A percentile compares a stretch with the other conserved stretches of the same genome.
Conservation (phyloP, 2,888 invertebrate species). For the Dynastes tityus region DNA sequence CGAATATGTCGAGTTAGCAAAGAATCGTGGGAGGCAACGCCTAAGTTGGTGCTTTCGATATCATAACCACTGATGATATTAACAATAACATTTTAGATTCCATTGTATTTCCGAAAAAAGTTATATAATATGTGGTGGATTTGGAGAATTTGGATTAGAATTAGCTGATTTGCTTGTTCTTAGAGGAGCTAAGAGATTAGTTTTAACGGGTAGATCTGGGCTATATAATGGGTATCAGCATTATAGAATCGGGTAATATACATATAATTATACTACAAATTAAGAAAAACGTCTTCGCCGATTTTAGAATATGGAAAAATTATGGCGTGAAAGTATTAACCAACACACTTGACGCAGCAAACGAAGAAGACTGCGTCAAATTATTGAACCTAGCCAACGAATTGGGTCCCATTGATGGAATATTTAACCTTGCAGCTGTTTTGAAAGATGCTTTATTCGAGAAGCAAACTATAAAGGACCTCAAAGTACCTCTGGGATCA, state of each 20-base stretch:
- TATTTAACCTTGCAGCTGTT: slow-evolving; percentile 92
- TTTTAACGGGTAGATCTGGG: slow-evolving; percentile 87
- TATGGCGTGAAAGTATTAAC: slow-evolving; percentile 81
- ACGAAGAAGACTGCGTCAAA: slow-evolving; percentile 78
- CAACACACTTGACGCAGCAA: slow-evolving; percentile 81
- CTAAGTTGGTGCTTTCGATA: neutral
- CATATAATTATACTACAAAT: neutral
- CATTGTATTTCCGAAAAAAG: slow-evolving; percentile 47
- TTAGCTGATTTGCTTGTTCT: slow-evolving; percentile 88
- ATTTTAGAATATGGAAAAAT: slow-evolving; percentile 77
- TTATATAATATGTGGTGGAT: slow-evolving; percentile 82
- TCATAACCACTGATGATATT: slow-evolving; percentile 57
- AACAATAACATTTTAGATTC: slow-evolving; percentile 28
- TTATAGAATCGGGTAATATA: slow-evolving; percentile 76
- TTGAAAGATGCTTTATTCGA: slow-evolving; percentile 83
- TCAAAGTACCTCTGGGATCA: slow-evolving; percentile 79
- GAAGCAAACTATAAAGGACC: slow-evolving; percentile 82
- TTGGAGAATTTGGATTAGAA: slow-evolving; percentile 95
- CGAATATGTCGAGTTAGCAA: neutral
- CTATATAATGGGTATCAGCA: slow-evolving; percentile 87
- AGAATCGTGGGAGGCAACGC: neutral
- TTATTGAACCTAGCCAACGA: slow-evolving; percentile 78
- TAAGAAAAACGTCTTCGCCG: too few relatives aligned
- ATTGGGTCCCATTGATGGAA: slow-evolving; percentile 83
- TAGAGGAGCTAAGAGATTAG: slow-evolving; percentile 84